Conservation (phyloP, 2,888 invertebrate genomes). For the Nineta flava region DNA sequence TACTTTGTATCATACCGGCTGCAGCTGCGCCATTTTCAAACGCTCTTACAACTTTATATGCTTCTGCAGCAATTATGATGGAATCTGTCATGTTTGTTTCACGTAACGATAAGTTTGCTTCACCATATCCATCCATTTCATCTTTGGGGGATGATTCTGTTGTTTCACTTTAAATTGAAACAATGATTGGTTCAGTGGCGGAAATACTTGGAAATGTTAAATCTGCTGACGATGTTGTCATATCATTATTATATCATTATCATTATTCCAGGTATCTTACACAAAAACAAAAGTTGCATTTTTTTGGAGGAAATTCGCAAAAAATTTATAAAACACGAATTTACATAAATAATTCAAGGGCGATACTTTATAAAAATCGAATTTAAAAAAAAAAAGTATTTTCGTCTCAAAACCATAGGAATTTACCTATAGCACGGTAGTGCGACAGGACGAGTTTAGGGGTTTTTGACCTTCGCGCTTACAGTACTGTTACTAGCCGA, state of each 20-base stretch:
- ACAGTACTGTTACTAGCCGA: too few species aligned
- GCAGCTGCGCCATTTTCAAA: conserved; percentile 30
- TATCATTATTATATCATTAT: too few species aligned
- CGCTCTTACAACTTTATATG: conserved; percentile 48
- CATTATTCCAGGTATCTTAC: conserved; percentile 69
- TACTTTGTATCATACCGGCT: conserved; percentile 42
- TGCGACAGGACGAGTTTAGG: too few species aligned
- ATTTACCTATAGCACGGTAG: too few species aligned
- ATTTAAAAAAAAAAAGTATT: too few species aligned
- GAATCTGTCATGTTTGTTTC: conserved; percentile 47
- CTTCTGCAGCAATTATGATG: conserved; percentile 57
- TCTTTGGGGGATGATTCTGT: background rate
- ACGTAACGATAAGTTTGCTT: conserved; percentile 27
- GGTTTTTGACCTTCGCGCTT: too few species aligned
- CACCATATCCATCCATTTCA: conserved; percentile 16
- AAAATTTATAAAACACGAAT: too few species aligned
- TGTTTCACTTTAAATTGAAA: conserved; percentile 47
- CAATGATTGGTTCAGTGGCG: conserved; percentile 53
- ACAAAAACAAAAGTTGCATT: too few species aligned
- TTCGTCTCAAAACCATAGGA: too few species aligned
- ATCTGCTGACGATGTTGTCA: conserved; percentile 51
- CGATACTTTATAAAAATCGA: too few species aligned
- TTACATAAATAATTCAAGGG: too few species aligned
- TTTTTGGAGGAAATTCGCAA: too few species aligned
- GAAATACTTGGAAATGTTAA: conserved; percentile 69